A percentile compares a stretch with the other conserved stretches of the same genome.
phyloP scores from a whole-genome alignment of 2,888 invertebrate species.

The Apamea anceps region DNA sequence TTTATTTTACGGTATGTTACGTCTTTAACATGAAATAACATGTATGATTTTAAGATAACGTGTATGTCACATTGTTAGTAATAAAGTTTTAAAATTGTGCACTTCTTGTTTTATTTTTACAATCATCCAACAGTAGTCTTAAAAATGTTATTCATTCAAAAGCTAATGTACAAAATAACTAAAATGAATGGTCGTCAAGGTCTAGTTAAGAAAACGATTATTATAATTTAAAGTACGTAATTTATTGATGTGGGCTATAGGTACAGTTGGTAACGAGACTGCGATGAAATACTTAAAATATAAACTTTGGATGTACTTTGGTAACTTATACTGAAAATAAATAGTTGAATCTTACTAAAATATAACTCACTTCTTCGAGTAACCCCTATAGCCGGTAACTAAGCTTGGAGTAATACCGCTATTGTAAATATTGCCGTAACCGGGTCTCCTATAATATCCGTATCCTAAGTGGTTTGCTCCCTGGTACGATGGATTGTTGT shows the following conservation, averaged over 20 bases:
- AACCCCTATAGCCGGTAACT: constrained; percentile 89
- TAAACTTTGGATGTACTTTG: constrained; percentile 83
- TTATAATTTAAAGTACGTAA: constrained; percentile 34
- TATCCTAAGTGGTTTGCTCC: constrained; percentile 90
- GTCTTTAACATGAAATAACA: constrained; percentile 75
- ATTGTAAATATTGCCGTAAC: constrained; percentile 84
- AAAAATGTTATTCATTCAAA: neutral
- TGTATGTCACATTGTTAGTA: constrained; percentile 86
- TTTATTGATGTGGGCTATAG: constrained; percentile 46
- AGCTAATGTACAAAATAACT: neutral
- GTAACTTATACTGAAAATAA: constrained; percentile 71
- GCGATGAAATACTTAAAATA: constrained; percentile 62
- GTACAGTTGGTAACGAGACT: constrained; percentile 51
- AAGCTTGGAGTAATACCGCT: constrained; percentile 86
- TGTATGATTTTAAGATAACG: constrained; percentile 80
- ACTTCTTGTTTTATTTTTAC: constrained; percentile 67
- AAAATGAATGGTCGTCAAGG: neutral
- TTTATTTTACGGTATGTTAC: constrained; percentile 71
- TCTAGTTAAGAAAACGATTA: constrained; percentile 13
- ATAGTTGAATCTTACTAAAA: constrained; percentile 46
- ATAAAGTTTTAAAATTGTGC: constrained; percentile 82
- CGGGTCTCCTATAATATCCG: constrained; percentile 88
- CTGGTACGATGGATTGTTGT: constrained; percentile 89
- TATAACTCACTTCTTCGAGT: constrained; percentile 79
- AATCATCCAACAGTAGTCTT: neutral